phyloP scores from a whole-genome alignment of 1,140 invertebrate species.

The Tyrophagus putrescentiae region DNA sequence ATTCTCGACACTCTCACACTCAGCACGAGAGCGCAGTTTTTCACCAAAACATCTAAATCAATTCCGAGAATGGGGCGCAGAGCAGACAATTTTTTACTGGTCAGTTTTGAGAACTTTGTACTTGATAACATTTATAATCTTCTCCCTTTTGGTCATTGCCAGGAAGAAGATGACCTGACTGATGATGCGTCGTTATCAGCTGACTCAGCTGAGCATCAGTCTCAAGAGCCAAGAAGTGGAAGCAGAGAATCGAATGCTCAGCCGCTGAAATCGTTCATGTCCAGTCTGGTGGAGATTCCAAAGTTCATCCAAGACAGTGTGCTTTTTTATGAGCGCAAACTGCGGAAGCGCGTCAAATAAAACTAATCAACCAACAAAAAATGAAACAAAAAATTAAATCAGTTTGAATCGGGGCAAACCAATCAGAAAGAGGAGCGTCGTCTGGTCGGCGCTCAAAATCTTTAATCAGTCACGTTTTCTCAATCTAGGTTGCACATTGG shows the following conservation, averaged over 20 bases:
- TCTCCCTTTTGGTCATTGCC: no score
- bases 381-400: background rate
- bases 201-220: background rate
- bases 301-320: slow-evolving; percentile 2
- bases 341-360: background rate
- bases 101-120: background rate
- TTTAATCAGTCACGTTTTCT: no score
- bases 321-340: background rate
- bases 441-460: background rate
- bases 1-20: background rate
- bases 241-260: background rate
- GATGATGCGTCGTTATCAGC: no score
- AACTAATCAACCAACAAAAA: background rate
- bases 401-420: background rate
- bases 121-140: background rate
- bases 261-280: background rate
- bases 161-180: no score
- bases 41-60: slow-evolving; percentile 26
- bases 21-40: slow-evolving; percentile 24
- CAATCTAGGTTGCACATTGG: no score
- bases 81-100: slow-evolving; percentile 17
- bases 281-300: background rate
- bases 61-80: slow-evolving; percentile 26
- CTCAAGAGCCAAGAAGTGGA: background rate
- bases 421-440: background rate